Conservation (phyloP, 2,888 invertebrate genomes). For the Hypercompe scribonia region DNA sequence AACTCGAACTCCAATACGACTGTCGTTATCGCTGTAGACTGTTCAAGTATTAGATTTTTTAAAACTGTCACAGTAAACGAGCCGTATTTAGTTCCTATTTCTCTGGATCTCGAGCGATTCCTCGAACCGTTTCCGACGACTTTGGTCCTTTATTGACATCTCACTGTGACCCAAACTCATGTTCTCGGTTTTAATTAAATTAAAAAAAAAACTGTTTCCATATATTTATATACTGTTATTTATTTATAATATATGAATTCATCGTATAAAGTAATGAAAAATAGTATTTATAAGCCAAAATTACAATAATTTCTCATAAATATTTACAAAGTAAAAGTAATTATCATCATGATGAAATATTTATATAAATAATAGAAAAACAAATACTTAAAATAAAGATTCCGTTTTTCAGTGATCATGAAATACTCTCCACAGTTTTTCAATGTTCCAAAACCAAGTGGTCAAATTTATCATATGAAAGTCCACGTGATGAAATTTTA, state of each 20-base stretch:
- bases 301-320: neutral
- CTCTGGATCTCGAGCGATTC: slow-evolving; percentile 33
- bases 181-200: slow-evolving; percentile 6
- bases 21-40: too few species aligned
- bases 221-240: neutral
- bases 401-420: neutral
- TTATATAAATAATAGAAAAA: neutral
- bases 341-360: neutral
- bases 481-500: neutral
- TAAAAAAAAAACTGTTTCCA: neutral
- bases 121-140: slow-evolving; percentile 34
- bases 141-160: slow-evolving; percentile 30
- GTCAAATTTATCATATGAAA: too few species aligned
- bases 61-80: too few species aligned
- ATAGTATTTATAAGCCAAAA: too few species aligned
- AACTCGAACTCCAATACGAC: too few species aligned
- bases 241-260: neutral
- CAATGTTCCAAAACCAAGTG: neutral
- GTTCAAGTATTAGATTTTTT: too few species aligned
- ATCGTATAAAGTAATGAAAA: neutral
- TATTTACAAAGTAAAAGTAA: neutral
- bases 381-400: too few species aligned
- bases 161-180: slow-evolving; percentile 34
- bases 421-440: neutral
- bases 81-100: slow-evolving; percentile 8